These are phyloP conservation scores for Uromys caudimaculatus DNA, from an alignment of 2,797 vertebrate genomes.

Conservation along the genomic window DNA sequence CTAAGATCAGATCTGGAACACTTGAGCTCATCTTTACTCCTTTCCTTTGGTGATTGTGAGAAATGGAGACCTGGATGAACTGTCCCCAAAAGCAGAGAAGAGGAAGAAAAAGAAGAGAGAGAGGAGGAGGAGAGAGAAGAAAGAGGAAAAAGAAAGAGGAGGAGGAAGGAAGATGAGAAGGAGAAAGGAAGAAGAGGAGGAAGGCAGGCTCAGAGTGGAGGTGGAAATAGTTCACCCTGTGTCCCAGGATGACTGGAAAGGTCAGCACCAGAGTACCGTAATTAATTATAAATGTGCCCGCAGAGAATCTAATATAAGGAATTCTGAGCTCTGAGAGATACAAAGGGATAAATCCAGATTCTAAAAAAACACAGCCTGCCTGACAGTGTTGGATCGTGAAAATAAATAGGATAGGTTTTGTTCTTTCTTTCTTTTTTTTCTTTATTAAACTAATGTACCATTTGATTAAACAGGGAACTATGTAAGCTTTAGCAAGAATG, in stretches of 20 bases:
- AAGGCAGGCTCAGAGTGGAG: rapidly evolving
- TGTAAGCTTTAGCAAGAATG: conserved; percentile 61
- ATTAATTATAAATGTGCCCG: conserved; percentile 35
- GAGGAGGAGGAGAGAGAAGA: too few relatives aligned
- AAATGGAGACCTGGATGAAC: neutral
- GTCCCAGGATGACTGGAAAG: neutral
- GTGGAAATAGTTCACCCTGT: neutral
- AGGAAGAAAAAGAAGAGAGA: neutral
- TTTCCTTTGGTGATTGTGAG: neutral
- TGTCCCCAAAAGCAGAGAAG: neutral
- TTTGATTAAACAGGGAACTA: conserved; percentile 72
- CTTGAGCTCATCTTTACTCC: neutral
- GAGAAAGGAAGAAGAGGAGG: neutral
- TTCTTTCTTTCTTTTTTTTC: neutral
- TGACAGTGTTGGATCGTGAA: conserved; percentile 7
- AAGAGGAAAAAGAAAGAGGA: rapidly evolving
- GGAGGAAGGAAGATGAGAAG: too few relatives aligned
- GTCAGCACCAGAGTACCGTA: neutral
- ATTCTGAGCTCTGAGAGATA: neutral
- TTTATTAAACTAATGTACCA: conserved; percentile 72
- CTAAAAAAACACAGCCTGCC: conserved; percentile 11
- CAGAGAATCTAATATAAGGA: conserved; percentile 30
- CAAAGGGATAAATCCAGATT: conserved; percentile 36
- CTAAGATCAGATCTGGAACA: neutral
- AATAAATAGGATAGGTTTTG: conserved; percentile 37